Base-by-base conservation (phyloP, 2,888 invertebrate genomes). In the Drosophila koepferae region DNA sequence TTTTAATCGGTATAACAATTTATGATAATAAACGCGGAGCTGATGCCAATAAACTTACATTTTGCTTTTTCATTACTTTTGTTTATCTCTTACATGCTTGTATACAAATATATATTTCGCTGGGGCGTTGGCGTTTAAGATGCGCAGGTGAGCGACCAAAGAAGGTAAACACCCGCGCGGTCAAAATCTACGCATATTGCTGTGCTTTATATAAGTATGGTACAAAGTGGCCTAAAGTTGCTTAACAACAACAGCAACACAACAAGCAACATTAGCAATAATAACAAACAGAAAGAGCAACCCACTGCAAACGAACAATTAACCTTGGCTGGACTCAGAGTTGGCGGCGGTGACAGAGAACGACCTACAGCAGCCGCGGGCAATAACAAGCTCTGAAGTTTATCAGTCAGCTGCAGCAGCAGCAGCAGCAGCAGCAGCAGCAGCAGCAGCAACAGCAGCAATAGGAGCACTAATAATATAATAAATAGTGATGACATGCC, bases 301-400 rank as follows among this genome's bases (percentile, higher is more conserved):
- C 86, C 88, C 84, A 87, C 89, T 80, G 78, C 80, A 79, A 68
- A 60, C 60, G 85, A 36, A 74, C 80, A 80, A 85, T 86, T 90
- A 90, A 90, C 89, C 89, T 90, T 90, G 89, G 82, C 86, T 85
- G 81, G 82, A 80, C 86, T 80, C 74, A 80, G 80, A 90, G 89
- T 89, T 89, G 90, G 89, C 90, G 89, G 80, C 75, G 65, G 64
- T 73, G 72, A 54, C 67, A 67, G 77, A 82, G 74, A 87, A 76
- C 84, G 84, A 84, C 85, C 84, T 84, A 86, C 84, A 86, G 82
- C 83, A 77, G 85, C 68, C 48, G 14, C 46, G 43, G 43, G 51
- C 61, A 53, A 40, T 34, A 65, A 62, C 80, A 55, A 71, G 69
- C 69, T 65, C 46, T 74, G 71, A 77, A 65, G 77, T 78, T 84